Evolutionary conservation across 2,888 invertebrate species (phyloP), one percentile per base, ranked within the genome.

Genomic region (Coelopa pilipes): DNA sequence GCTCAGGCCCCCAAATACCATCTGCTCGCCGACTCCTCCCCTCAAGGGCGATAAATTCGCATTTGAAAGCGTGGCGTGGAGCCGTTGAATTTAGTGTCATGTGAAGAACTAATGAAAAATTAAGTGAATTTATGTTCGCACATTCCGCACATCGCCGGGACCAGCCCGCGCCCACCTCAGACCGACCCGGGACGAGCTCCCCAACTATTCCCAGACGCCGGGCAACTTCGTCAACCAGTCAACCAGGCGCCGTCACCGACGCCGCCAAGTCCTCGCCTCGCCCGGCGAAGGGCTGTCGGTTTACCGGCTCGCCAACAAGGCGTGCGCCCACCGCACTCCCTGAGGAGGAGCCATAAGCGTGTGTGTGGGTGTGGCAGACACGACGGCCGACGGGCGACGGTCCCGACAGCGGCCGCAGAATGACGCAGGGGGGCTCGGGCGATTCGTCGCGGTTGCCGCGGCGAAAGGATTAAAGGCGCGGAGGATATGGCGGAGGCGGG

Each of bases 101-200:
- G 45, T 62, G 66, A 66, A 50, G 46, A 50, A 66, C 50, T 49
- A 66, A 66, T 66, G 66, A 66, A 66, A 66, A 24, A 66, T 66
- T 66, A 66, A 66, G 50, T 24, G 50, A 66, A 66, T 66, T 66
- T 66, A 49, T 66, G 66, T 66, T 66, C 21, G 66, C 66, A 66
- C 60, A 62, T 62, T 24, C 60, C 60, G 21, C 21, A 24, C 21
- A 24, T n/a, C 13, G 49, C 13, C 49, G 3, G 2, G 60, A 62
- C 15, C 60, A 15, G 47, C 66, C 21, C 21, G 50, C 21, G 50
- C 66, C 49, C 34, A 34, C 34, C 34, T 34, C 34, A 21, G 19
- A 21, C 24, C 50, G 50, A 15, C 21, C 19, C 50, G 66, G 49
- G 66, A 66, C 7, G 34, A 66, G 50, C 19, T 66, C 66, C 50